Evolutionary conservation across 2,888 invertebrate genomes (phyloP).

Genomic region (Lasioglossum zephyrum): DNA sequence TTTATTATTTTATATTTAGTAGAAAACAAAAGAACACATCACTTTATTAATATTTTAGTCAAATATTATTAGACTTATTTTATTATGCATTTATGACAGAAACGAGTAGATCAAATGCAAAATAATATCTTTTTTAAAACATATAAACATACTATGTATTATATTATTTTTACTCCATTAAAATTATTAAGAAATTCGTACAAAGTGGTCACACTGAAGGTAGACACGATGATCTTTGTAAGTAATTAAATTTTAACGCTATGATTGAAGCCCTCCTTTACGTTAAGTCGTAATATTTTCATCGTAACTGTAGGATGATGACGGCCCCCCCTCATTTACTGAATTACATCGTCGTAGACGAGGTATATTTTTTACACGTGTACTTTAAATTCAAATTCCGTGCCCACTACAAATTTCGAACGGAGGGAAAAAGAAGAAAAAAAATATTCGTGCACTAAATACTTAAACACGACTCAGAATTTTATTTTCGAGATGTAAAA

Average conservation of each 20-base stretch:
- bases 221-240: slow-evolving; percentile 11
- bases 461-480: not conserved
- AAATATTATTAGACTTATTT: not conserved
- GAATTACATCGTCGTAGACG: slow-evolving; percentile 22
- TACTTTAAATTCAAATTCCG: slow-evolving; percentile 1
- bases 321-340: slow-evolving; percentile 12
- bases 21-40: not conserved
- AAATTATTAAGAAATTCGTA: no score
- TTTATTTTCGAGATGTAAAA: not conserved
- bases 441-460: not conserved
- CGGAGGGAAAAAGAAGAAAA: not conserved
- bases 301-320: slow-evolving; percentile 10
- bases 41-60: not conserved
- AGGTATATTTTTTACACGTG: not conserved
- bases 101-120: no score
- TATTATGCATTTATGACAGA: not conserved
- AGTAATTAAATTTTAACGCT: slow-evolving; percentile 52
- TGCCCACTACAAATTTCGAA: slow-evolving; percentile 5
- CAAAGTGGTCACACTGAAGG: not conserved
- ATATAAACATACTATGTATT: no score
- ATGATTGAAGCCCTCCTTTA: slow-evolving; percentile 14
- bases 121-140: no score
- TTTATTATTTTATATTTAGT: not conserved
- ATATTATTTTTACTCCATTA: no score
- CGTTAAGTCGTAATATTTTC: slow-evolving; percentile 12